Conservation (phyloP, 2,797 vertebrate genomes). For the Sternotherus odoratus region DNA sequence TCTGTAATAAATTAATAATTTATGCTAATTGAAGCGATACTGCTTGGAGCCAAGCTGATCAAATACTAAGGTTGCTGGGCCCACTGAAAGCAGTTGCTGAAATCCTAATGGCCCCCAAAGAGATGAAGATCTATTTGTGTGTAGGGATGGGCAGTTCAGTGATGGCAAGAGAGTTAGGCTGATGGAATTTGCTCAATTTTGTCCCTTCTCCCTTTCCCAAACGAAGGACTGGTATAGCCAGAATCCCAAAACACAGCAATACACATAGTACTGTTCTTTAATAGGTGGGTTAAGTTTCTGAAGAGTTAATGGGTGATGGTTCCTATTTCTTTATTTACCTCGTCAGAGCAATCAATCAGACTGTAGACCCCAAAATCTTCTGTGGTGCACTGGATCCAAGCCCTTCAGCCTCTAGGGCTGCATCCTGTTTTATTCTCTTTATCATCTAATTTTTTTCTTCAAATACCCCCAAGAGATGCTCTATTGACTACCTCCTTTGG, state of each 20-base stretch:
- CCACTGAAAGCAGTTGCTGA: constrained; percentile 42
- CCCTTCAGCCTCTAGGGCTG: not conserved
- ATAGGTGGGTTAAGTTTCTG: not conserved
- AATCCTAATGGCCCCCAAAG: constrained; percentile 27
- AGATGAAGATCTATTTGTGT: not conserved
- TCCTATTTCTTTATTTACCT: not conserved
- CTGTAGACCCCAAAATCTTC: not conserved
- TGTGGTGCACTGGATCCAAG: not conserved
- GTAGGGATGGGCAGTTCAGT: not conserved
- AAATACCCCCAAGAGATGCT: not conserved
- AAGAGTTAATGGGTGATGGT: not conserved
- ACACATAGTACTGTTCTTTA: not conserved
- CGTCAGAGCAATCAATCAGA: not conserved
- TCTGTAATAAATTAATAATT: constrained; percentile 80
- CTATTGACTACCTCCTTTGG: not conserved
- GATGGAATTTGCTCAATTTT: not conserved
- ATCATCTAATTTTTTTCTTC: not conserved
- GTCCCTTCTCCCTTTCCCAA: not conserved
- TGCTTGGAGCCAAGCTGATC: constrained; percentile 30
- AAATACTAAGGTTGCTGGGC: constrained; percentile 23
- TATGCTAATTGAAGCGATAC: constrained; percentile 69
- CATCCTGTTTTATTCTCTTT: not conserved
- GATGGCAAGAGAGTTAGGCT: not conserved
- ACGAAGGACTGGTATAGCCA: not conserved
- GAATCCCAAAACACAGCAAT: constrained; percentile 4